Conservation (phyloP, 2,113 vertebrate genomes). For the Mionectes macconnelli region DNA sequence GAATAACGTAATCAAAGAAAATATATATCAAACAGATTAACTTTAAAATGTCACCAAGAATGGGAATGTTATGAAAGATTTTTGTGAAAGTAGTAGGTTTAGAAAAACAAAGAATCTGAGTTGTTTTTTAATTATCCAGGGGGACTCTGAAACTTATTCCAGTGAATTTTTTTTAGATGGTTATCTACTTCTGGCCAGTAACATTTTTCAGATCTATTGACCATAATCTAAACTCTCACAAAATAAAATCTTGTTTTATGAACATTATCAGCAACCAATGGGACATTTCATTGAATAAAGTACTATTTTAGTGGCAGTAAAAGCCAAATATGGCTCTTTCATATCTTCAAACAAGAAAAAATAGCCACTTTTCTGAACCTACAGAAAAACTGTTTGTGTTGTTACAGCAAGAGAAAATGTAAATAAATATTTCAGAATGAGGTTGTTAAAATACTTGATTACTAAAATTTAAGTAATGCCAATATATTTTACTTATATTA, state of each 20-base stretch:
- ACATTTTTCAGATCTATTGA: neutral
- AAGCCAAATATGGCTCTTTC: neutral
- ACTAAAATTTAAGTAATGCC: neutral
- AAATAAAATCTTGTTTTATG: neutral
- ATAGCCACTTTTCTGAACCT: neutral
- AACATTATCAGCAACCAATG: neutral
- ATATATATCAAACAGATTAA: neutral
- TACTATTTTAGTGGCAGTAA: neutral
- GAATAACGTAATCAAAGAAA: neutral
- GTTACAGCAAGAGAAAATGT: neutral
- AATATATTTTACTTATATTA: neutral
- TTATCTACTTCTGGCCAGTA: neutral
- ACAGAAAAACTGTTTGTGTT: neutral
- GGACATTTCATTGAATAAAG: neutral
- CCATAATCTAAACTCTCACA: neutral
- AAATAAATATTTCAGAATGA: neutral
- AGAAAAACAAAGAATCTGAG: neutral
- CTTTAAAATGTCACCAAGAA: neutral
- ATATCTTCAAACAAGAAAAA: neutral
- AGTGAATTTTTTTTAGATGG: neutral
- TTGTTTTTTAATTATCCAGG: neutral
- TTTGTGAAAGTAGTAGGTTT: neutral
- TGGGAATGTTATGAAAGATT: neutral
- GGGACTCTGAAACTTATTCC: neutral
- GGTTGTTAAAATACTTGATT: neutral